These are phyloP conservation scores for Oreochromis niloticus DNA, from an alignment of 2,113 vertebrate species.

Conservation along the genomic window DNA sequence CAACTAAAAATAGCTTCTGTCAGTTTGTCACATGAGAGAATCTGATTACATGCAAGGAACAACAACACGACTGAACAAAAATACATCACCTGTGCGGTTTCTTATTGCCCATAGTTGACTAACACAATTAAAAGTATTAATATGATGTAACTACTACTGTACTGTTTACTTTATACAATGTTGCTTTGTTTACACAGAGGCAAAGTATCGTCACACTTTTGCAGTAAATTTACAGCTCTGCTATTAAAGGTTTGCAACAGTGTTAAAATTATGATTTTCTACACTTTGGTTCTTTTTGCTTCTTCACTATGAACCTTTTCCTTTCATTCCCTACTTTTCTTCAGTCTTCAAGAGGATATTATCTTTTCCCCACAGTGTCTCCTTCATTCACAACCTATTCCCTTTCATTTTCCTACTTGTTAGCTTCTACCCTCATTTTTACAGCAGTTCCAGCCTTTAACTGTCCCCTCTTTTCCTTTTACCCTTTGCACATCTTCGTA, in stretches of 20 bases:
- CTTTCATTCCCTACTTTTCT: background rate
- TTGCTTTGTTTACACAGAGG: constrained; percentile 54
- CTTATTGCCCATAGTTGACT: constrained; percentile 49
- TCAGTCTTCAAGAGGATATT: background rate
- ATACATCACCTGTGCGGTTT: background rate
- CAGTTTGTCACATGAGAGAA: background rate
- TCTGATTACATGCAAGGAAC: background rate
- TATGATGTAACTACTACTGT: constrained; percentile 72
- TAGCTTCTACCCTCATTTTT: background rate
- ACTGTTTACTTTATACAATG: constrained; percentile 57
- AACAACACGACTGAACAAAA: background rate
- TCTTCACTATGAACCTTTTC: background rate
- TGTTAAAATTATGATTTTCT: background rate
- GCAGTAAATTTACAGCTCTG: constrained; percentile 4
- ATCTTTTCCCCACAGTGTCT: background rate
- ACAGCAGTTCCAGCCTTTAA: background rate
- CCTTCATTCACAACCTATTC: background rate
- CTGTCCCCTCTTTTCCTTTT: background rate
- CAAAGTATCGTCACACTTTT: constrained; percentile 13
- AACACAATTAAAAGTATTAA: constrained; percentile 65
- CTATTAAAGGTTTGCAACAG: constrained; percentile 11
- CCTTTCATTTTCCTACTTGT: background rate
- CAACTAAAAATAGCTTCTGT: background rate
- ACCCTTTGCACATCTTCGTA: background rate
- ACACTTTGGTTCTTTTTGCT: background rate